These are phyloP conservation scores for Mythimna albipuncta DNA, from an alignment of 2,888 invertebrate genomes.

Conservation along the genomic window DNA sequence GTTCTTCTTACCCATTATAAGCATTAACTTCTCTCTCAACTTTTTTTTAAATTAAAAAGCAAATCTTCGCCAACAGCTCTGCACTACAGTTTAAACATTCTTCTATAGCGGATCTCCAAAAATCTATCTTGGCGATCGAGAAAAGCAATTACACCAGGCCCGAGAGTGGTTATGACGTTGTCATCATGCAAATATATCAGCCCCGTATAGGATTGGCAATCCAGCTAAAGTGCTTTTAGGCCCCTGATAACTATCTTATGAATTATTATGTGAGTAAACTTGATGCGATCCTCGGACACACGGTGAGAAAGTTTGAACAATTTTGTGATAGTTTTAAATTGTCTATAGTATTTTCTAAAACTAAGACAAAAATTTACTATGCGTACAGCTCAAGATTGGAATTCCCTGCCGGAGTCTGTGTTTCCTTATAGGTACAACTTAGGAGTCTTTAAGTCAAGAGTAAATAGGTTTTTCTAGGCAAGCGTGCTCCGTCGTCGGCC, in stretches of 20 bases:
- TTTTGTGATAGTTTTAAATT: neutral
- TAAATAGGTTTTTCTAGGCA: too few relatives aligned
- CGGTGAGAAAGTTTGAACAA: constrained; percentile 37
- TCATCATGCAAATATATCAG: constrained; percentile 80
- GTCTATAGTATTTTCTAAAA: neutral
- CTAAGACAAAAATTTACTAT: too few relatives aligned
- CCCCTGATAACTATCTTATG: constrained; percentile 81
- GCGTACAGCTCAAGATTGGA: too few relatives aligned
- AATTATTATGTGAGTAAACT: constrained; percentile 75
- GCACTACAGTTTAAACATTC: neutral
- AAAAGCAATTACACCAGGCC: constrained; percentile 75
- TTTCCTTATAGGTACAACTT: too few relatives aligned
- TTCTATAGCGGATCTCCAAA: constrained; percentile 67
- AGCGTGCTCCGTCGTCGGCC: too few relatives aligned
- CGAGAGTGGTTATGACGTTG: constrained; percentile 77
- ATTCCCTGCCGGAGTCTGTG: too few relatives aligned
- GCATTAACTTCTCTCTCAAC: too few relatives aligned
- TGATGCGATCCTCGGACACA: constrained; percentile 61
- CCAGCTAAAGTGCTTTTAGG: constrained; percentile 80
- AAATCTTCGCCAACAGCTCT: too few relatives aligned
- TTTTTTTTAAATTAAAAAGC: too few relatives aligned
- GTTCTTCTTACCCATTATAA: too few relatives aligned
- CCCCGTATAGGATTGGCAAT: constrained; percentile 79
- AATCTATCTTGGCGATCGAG: constrained; percentile 67
- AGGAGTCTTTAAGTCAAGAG: too few relatives aligned